Base-by-base conservation (phyloP, 35 echinoderm and acorn worm genomes). In the Ophioderma brevispina region DNA sequence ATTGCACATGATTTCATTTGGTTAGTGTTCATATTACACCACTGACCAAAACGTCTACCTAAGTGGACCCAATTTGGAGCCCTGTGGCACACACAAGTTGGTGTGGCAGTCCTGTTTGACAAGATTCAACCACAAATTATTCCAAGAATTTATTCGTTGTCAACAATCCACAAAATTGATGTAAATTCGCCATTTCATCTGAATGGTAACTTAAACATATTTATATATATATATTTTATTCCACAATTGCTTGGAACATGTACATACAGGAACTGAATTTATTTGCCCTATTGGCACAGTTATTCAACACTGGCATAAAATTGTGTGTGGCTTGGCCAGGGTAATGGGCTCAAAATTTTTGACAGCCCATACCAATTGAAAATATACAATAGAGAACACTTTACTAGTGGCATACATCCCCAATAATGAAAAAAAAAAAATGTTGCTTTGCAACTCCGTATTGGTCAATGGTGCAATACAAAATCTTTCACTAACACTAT, bases 61-160 rank as follows among this genome's bases (percentile, higher is more conserved):
- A 70, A 70, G n/a, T 8, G 59, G 59, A 70, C 59, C 59, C 59
- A 25, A 70, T 70, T 70, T 70, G 59, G 59, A 70, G 28, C 59
- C 59, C 59, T 70, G 59, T 70, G 59, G 59, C 59, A 70, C 59
- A 70, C 59, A 70, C 59, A 70, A 70, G 59, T 70, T 70, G 59
- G 59, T 70, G 59, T 70, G 59, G 59, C 28, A 70, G 59, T 70
- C 59, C 59, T 70, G 59, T 70, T 70, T 70, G 59, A 70, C 59
- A 70, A 30, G 28, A 70, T 70, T 6, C 59, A 70, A 70, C 59
- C 59, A 70, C 59, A 70, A 70, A 70, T 70, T 25, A 70, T 18
- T 70, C 59, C 59, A 30, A 70, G 59, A 70, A 70, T 70, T 70
- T 30, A 70, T 70, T 70, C 28, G 59, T 70, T 70, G 15, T 25